Base-by-base conservation (phyloP, 2,797 vertebrate species). In the Menidia menidia region DNA sequence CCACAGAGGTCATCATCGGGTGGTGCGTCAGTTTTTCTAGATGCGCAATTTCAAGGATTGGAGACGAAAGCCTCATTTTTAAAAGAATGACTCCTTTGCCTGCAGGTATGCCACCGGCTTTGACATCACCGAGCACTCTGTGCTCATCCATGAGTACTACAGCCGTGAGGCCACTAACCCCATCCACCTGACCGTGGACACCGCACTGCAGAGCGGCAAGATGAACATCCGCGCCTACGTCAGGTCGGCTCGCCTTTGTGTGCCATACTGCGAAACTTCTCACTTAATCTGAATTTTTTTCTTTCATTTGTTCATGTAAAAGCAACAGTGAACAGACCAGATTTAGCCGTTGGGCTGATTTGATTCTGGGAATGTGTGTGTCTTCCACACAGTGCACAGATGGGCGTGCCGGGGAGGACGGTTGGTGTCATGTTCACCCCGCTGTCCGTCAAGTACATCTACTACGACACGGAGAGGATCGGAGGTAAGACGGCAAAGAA, bases 381-480 rank as follows among this genome's bases (percentile, higher is more conserved):
- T 87, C 19, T 81, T 61, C n/a, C 73, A 32, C 63, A 18, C 90
- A 99, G 98, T 87, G 96, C 97, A 14, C 96, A 97, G 74, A 99
- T 99, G 97, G 97, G 98, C n/a, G 96, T 99, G 48, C 97, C 97
- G 7, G 96, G 96, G 52, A 97, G 97, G 88, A 99, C 98, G 0
- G 97, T 99, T 75, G 98, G 98, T 0, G 97, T 99, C 77, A 99
- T 99, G 97, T 99, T 99, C 90, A 99, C 98, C 39, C 98, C 97
- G 0, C 92, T 98, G 35, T 95, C 94, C 0, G 96, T 98, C 82
- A 97, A 97, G 79, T 97, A 97, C 0, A 66, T 96, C 0, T 96
- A 97, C 82, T 97, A 96, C 1, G 97, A 98, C 89, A 97, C 97
- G 0, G 97, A 98, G 72, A 94, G 96, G 86, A 98, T 98, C 75